These are phyloP conservation scores for Poicephalus gulielmi DNA, from an alignment of 2,113 vertebrate species.

Conservation along the genomic window DNA sequence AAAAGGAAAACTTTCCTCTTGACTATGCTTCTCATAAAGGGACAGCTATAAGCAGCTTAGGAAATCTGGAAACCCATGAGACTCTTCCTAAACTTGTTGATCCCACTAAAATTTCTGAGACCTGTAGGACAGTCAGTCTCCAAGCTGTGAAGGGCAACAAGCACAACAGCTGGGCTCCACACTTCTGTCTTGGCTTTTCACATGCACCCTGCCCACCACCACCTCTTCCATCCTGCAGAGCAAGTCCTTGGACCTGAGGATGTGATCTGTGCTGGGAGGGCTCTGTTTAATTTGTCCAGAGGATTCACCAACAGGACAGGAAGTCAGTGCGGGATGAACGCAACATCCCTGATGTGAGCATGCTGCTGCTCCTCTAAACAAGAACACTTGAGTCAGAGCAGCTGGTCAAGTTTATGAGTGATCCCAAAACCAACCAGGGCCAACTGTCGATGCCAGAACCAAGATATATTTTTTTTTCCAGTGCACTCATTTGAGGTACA, in stretches of 20 bases:
- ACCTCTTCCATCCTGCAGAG: not conserved
- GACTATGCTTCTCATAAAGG: not conserved
- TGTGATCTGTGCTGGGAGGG: not conserved
- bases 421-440: not conserved
- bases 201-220: not conserved
- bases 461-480: not conserved
- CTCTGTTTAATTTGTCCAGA: not conserved
- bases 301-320: not conserved
- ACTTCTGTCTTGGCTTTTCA: not conserved
- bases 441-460: not conserved
- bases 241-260: not conserved
- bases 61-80: not conserved
- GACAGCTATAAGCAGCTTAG: not conserved
- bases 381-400: not conserved
- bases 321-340: not conserved
- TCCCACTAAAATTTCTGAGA: not conserved
- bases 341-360: not conserved
- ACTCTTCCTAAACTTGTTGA: not conserved
- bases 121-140: accelerated
- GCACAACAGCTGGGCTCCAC: not conserved
- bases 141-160: not conserved
- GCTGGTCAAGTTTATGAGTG: not conserved
- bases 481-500: not conserved
- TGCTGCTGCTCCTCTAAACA: not conserved
- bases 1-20: not conserved